A percentile compares a stretch with the other conserved stretches of the same genome.
Evolutionary conservation across 2,113 vertebrate species (phyloP).

Genomic region (Gallinago jamesoni): DNA sequence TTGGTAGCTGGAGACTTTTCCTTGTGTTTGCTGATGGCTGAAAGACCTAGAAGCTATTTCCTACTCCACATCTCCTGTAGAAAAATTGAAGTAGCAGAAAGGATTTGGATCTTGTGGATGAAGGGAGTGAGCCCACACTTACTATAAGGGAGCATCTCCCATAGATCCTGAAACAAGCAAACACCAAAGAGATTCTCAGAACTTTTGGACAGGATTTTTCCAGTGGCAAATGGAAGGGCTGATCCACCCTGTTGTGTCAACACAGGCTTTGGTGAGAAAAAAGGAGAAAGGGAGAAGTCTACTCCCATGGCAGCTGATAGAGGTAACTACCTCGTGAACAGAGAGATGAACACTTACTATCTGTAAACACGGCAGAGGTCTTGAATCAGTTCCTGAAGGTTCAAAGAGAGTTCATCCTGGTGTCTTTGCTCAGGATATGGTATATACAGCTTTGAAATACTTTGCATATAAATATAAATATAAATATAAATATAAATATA

Average conservation of each 20-base stretch:
- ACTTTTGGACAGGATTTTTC: background rate
- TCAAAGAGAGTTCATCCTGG: background rate
- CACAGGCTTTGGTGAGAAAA: background rate
- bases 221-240: background rate
- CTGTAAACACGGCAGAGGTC: background rate
- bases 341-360: background rate
- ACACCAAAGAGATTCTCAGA: background rate
- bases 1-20: background rate
- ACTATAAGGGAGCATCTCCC: background rate
- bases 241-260: background rate
- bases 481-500: no score
- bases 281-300: background rate
- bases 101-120: background rate
- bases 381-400: background rate
- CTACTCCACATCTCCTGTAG: background rate
- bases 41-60: background rate
- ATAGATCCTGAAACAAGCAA: background rate
- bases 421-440: background rate
- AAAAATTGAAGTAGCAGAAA: background rate
- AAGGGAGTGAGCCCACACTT: background rate
- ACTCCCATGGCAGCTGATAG: background rate
- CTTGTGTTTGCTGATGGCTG: background rate
- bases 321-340: background rate
- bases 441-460: background rate
- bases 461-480: background rate